Evolutionary conservation across 2,888 invertebrate species (phyloP), one percentile per base, ranked within the genome.

Genomic region (Conchocele bisecta): DNA sequence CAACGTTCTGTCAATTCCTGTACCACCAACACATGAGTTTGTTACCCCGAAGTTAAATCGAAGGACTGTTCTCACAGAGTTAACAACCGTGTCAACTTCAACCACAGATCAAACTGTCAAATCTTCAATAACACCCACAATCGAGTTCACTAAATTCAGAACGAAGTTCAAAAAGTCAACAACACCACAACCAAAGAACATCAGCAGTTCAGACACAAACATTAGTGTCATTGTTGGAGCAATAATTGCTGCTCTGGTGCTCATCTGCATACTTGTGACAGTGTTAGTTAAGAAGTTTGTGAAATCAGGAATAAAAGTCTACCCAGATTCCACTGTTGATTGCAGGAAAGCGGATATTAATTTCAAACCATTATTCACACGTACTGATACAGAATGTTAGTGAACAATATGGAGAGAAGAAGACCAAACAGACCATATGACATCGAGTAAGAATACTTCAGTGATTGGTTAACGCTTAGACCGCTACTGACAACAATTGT

Each of bases 291-390:
- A 59, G 3, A 20, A 31, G 9, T 26, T 56, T 22, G 35, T 28
- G 17, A 46, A 39, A 5, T 11, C 29, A 15, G 31, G 42, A 31
- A 24, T 31, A 15, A 57, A 56, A 31, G 57, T 72, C 13, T 37
- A 24, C 0, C 50, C 72, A 20, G 72, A 72, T 28, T 46, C 61
- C 3, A 51, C 22, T 13, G 35, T 61, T 24, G n/a, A 50, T 11
- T 61, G 65, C 28, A 24, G 31, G 26, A 66, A 57, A 31, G 61
- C 56, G 28, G 66, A 72, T 20, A 29, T 35, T 1, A 72, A 60
- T 9, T 93, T 35, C 28, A 60, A 92, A 91, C 98, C 97, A 0
- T 94, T 95, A 75, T 98, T 93, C 9, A 96, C 98, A 93, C n/a
- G n/a, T n/a, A n/a, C n/a, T n/a, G n/a, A n/a, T n/a, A n/a, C n/a